Evolutionary conservation across 2,888 invertebrate genomes (phyloP).

Genomic region (Cacoxenus indagator): DNA sequence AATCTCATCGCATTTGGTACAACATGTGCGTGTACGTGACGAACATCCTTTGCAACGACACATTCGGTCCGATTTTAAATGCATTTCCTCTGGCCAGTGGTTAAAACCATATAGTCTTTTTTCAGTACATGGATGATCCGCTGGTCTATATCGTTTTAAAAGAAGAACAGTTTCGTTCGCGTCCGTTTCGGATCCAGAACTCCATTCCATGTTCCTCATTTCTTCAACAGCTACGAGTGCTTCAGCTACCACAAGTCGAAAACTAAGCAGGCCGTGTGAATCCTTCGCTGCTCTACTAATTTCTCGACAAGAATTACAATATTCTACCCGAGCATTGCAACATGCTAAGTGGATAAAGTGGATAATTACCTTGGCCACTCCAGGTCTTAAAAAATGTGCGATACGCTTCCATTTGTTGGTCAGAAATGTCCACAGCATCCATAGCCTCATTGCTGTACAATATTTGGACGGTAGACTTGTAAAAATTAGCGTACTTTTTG

Average conservation of each 20-base stretch:
- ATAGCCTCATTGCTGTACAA: too few species aligned
- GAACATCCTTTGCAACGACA: neutral
- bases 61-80: neutral
- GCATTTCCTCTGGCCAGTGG: neutral
- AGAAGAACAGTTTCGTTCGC: neutral
- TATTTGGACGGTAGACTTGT: neutral
- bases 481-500: too few species aligned
- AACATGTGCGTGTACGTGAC: neutral
- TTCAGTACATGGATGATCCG: too few species aligned
- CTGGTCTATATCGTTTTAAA: neutral
- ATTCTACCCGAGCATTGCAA: neutral
- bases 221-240: neutral
- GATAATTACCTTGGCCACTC: too few species aligned
- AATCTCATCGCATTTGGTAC: neutral
- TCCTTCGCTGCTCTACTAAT: neutral
- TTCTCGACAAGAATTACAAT: neutral
- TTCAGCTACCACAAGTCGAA: neutral
- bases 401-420: neutral
- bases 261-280: neutral
- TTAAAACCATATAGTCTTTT: neutral
- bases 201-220: neutral
- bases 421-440: neutral
- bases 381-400: neutral
- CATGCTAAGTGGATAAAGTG: neutral
- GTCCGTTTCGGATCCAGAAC: neutral